phyloP scores from a whole-genome alignment of 2,113 vertebrate species.

The Sapajus apella region DNA sequence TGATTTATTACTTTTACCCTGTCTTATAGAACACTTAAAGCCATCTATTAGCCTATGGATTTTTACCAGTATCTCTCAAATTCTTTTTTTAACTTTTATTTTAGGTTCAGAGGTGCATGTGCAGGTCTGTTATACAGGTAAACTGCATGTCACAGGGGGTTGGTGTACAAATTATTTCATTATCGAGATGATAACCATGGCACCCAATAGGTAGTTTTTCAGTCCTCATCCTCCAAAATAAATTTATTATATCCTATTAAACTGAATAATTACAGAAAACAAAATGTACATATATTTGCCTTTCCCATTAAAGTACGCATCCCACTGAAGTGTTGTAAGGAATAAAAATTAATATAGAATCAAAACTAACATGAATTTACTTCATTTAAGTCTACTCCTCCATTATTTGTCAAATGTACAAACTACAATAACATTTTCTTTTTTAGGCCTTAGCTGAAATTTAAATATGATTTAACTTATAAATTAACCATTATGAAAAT shows the following conservation, averaged over 20 bases:
- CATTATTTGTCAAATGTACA: neutral
- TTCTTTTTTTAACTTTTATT: too few relatives aligned
- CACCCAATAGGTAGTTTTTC: too few relatives aligned
- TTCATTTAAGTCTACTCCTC: neutral
- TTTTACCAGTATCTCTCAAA: neutral
- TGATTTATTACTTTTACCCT: slow-evolving; percentile 1
- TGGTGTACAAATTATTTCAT: too few relatives aligned
- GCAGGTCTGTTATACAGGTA: too few relatives aligned
- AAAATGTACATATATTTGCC: neutral
- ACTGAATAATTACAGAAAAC: neutral
- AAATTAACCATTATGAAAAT: neutral
- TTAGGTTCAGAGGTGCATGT: too few relatives aligned
- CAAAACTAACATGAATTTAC: neutral
- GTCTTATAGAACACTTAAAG: neutral
- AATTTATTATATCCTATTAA: slow-evolving; percentile 23
- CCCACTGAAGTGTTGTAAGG: neutral
- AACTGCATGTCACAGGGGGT: too few relatives aligned
- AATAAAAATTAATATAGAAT: slow-evolving; percentile 62
- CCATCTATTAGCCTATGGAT: neutral
- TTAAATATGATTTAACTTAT: neutral
- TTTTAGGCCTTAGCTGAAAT: neutral
- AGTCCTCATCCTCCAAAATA: neutral
- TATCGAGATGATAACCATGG: too few relatives aligned
- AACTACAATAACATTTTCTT: neutral
- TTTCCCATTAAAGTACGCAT: neutral